Evolutionary conservation across 1,140 invertebrate species (phyloP), one percentile per base, ranked within the genome.

Genomic region (Pseudomyrmex gracilis): DNA sequence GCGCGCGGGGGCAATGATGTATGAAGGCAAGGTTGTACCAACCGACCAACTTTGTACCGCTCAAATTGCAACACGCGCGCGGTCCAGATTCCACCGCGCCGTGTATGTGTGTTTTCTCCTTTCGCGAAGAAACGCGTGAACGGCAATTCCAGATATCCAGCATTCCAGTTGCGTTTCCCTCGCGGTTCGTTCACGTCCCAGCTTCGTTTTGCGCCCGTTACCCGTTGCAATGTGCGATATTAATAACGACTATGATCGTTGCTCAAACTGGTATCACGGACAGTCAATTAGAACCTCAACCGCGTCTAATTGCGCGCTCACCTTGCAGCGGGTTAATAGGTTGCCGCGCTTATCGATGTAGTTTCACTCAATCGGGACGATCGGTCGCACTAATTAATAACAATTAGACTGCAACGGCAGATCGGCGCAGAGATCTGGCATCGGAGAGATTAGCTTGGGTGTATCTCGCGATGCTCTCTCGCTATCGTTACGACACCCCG

Each of bases 241-340:
- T 49, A n/a, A 55, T 78, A 63, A 53, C 51, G 43, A 60, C 66
- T n/a, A 82, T 87, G 70, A 66, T 20, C 13, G 60, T 43, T 45
- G 22, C 20, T 57, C 24, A 15, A 67, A 82, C 53, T 24, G 22
- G n/a, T 34, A 73, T 55, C 22, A 83, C 83, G 76, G 66, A 51
- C 47, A 22, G 51, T 78, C 83, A 82, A 87, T 89, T 87, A 87
- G 51, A 84, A 47, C 60, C 53, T 76, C 63, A 45, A 34, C 22
- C 47, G 24, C 51, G 66, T 73, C 83, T 87, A 89, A 89, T 89
- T 89, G 66, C 47, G 64, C n/a, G 64, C 17, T 87, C 66, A 73
- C 74, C 82, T 86, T 66, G 82, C 61, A 53, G 47, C 22, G 45
- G 64, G 53, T 83, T 76, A 80, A 80, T 70, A 70, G 57, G 74